Percentiles rank a stretch among this genome's conserved stretches.
phyloP scores from a whole-genome alignment of 2,113 vertebrate genomes.

The Odocoileus virginianus region DNA sequence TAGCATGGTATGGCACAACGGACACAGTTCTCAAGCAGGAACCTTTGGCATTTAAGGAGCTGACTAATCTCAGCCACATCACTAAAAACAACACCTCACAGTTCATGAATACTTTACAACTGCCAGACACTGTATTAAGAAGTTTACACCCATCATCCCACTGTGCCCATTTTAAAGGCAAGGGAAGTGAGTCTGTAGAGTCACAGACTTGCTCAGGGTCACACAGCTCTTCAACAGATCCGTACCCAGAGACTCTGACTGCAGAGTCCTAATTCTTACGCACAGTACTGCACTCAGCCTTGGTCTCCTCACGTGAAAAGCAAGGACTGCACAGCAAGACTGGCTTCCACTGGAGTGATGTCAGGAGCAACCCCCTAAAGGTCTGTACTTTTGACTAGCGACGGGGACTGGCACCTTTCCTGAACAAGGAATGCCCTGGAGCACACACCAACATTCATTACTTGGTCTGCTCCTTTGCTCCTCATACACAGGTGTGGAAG shows the following conservation, averaged over 20 bases:
- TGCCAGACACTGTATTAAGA: not conserved
- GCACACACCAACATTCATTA: not conserved
- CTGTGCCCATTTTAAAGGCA: not conserved
- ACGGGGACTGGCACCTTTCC: not conserved
- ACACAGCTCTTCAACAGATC: not conserved
- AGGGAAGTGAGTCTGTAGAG: not conserved
- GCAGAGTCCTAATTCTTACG: not conserved
- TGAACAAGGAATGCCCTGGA: not conserved
- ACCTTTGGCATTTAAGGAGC: not conserved
- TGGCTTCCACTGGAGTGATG: not conserved
- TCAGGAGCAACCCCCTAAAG: not conserved
- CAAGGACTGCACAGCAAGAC: not conserved
- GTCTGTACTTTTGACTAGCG: not conserved
- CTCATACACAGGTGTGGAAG: not conserved
- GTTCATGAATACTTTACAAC: not conserved
- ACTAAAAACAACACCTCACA: not conserved
- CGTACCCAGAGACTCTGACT: not conserved
- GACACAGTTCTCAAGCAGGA: not conserved
- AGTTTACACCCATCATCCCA: not conserved
- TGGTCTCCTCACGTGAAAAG: not conserved
- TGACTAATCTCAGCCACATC: not conserved
- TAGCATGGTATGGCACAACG: not conserved
- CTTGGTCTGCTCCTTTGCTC: not conserved
- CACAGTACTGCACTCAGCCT: not conserved
- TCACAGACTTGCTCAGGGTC: no score